Evolutionary conservation across 1,140 invertebrate species (phyloP).

Genomic region (Leguminivora glycinivorella): DNA sequence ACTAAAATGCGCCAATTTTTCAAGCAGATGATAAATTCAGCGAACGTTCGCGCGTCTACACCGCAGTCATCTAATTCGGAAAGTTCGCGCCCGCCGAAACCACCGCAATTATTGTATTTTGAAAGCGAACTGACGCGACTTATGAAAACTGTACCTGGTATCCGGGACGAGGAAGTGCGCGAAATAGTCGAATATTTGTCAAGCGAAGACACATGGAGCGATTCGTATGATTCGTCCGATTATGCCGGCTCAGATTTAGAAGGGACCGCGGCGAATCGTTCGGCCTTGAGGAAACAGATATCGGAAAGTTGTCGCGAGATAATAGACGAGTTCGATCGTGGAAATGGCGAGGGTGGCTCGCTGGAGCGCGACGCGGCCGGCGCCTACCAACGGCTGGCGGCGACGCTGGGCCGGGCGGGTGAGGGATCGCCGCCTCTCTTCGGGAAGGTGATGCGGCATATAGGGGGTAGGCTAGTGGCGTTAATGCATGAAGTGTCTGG

Average conservation of each 20-base stretch:
- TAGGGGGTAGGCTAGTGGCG: constrained; percentile 91
- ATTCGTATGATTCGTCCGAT: constrained; percentile 94
- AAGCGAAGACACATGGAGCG: constrained; percentile 95
- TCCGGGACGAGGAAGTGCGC: constrained; percentile 92
- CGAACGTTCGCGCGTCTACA: constrained; percentile 81
- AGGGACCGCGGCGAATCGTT: constrained; percentile 83
- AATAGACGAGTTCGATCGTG: constrained; percentile 88
- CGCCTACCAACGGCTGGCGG: constrained; percentile 90
- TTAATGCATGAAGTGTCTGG: constrained; percentile 95
- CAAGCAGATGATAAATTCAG: constrained; percentile 89
- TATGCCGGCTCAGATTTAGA: constrained; percentile 94
- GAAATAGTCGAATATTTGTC: constrained; percentile 95
- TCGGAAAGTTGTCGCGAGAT: constrained; percentile 93
- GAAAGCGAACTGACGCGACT: constrained; percentile 92
- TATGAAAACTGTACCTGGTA: constrained; percentile 95
- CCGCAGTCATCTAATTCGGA: constrained; percentile 79
- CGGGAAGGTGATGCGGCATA: constrained; percentile 95
- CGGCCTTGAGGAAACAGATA: constrained; percentile 90
- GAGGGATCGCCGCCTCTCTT: constrained; percentile 92
- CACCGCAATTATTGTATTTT: constrained; percentile 91
- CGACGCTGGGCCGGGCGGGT: constrained; percentile 86
- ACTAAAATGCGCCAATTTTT: constrained; percentile 95
- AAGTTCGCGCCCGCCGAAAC: constrained; percentile 83
- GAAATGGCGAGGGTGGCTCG: constrained; percentile 82
- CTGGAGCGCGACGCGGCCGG: constrained; percentile 87